Conservation (phyloP, 2,888 invertebrate species). For the Drosophila merina region DNA sequence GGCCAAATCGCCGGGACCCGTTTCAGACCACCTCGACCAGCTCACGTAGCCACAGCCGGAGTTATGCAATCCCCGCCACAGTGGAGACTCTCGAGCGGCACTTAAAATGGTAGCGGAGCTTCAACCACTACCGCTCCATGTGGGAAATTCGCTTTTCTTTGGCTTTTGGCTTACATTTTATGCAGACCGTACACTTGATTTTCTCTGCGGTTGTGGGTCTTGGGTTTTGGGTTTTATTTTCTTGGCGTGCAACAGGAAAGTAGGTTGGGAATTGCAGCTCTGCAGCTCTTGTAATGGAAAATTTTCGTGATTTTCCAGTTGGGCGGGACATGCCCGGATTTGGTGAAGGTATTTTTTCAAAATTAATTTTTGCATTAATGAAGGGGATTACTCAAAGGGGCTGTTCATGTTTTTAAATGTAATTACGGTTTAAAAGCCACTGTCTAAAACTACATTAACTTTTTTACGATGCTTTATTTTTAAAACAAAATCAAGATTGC, state of each 20-base stretch:
- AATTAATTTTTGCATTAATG: background rate
- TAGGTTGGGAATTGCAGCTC: conserved; percentile 11
- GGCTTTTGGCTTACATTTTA: conserved; percentile 53
- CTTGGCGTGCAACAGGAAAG: conserved; percentile 5
- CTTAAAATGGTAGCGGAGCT: conserved; percentile 13
- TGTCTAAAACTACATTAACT: no score
- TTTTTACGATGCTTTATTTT: no score
- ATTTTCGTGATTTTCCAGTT: conserved; percentile 59
- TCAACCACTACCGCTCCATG: conserved; percentile 17
- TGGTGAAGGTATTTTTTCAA: conserved; percentile 2
- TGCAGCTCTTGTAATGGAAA: conserved; percentile 4
- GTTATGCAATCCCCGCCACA: conserved; percentile 56
- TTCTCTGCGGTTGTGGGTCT: conserved; percentile 1
- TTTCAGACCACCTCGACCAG: conserved; percentile 19
- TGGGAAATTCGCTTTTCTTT: conserved; percentile 26
- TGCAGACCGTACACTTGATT: conserved; percentile 10
- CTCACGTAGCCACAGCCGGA: conserved; percentile 28
- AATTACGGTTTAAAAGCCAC: no score
- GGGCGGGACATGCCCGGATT: conserved; percentile 22
- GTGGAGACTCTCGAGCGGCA: conserved; percentile 18
- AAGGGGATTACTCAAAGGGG: background rate
- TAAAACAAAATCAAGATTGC: no score
- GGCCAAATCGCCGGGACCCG: conserved; percentile 41
- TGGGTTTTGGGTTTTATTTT: background rate
- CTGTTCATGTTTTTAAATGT: background rate